Evolutionary conservation across 2,888 invertebrate genomes (phyloP), one percentile per base, ranked within the genome.

Genomic region (Chironomus riparius): DNA sequence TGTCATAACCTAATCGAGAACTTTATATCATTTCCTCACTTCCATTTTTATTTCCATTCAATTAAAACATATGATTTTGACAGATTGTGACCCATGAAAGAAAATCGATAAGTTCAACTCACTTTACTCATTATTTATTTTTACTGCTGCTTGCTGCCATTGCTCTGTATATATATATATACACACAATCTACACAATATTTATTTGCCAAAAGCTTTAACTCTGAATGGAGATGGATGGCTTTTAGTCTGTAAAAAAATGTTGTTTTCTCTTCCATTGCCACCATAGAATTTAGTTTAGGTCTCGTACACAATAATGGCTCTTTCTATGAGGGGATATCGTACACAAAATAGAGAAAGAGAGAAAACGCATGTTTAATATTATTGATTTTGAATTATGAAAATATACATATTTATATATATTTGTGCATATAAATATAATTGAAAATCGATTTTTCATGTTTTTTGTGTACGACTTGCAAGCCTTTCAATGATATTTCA

Each of bases 371-470:
- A 71, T 71, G 71, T 71, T 71, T 71, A 71, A 71, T 50, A 22
- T 71, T 71, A 71, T 71, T 56, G 71, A 71, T 71, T 71, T 28
- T 56, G 71, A 56, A 71, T 50, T 71, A 56, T 71, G 61, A 71
- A 71, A 56, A 71, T 47, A 71, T 22, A 71, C 21, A 65, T 21
- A 24, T 65, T 24, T 18, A 24, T 24, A 24, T 65, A 21, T 18
- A 21, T 22, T 62, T 18, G 18, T 22, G 18, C 50, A 50, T 50
- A 65, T 21, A 65, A 12, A 65, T 65, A 13, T 65, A 65, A 65
- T 48, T 70, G 70, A 70, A 56, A 71, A 71, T 71, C 71, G 56
- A 71, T 71, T 22, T 18, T 28, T 50, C 56, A 56, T 15, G 38
- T 28, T 68, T 38, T 38, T 38, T 2, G 38, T 38, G 38, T 38